A percentile compares a stretch with the other conserved stretches of the same genome.
phyloP scores from a whole-genome alignment of 2,888 invertebrate genomes.

The Dryobotodes eremita region DNA sequence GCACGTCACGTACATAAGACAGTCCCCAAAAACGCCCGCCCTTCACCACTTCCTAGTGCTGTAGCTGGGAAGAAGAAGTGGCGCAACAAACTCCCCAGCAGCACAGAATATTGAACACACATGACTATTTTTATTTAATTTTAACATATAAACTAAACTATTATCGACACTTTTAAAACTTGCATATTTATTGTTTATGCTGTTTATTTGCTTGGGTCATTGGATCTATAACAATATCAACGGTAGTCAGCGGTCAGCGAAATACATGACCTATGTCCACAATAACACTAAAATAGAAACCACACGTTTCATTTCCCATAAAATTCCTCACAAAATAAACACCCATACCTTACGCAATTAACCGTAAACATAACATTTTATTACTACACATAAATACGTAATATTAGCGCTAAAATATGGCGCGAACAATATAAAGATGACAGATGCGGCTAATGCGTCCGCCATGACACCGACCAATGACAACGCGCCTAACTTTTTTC shows the following conservation, averaged over 20 bases:
- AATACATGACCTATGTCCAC: neutral
- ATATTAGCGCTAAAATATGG: constrained; percentile 66
- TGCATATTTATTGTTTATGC: neutral
- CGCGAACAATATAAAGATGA: constrained; percentile 83
- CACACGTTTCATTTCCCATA: constrained; percentile 35
- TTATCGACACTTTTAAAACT: neutral
- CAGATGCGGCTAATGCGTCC: constrained; percentile 87
- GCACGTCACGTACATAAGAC: too few relatives aligned
- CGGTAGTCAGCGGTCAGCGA: constrained; percentile 17
- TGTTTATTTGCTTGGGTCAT: neutral
- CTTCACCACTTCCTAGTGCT: too few relatives aligned
- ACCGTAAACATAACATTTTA: constrained; percentile 64
- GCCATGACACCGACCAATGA: constrained; percentile 82
- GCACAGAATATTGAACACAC: neutral
- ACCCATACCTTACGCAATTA: constrained; percentile 43
- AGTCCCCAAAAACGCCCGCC: too few relatives aligned
- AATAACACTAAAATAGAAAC: constrained; percentile 23
- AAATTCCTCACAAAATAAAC: constrained; percentile 49
- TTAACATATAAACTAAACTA: neutral
- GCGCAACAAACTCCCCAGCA: neutral
- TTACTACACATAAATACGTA: constrained; percentile 64
- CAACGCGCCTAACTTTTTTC: constrained; percentile 79
- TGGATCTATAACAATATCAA: neutral
- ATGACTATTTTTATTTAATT: neutral
- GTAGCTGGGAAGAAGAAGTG: neutral